Evolutionary conservation across 1,140 invertebrate species (phyloP), one percentile per base, ranked within the genome.

Genomic region (Cyclargus thomasi): DNA sequence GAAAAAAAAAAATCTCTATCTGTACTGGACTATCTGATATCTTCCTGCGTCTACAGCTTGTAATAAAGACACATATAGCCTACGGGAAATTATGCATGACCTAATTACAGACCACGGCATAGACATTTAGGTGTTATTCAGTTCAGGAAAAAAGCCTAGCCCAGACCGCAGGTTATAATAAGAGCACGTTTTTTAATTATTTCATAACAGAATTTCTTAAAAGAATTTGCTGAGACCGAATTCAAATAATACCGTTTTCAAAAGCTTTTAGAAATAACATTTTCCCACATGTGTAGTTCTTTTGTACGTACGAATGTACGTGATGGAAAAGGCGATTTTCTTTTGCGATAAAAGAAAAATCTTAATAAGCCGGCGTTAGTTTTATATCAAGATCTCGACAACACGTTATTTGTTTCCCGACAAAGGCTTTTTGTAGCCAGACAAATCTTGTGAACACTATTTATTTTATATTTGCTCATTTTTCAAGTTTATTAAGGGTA

Each of bases 1-100:
- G n/a, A n/a, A n/a, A n/a, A n/a, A n/a, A n/a, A n/a, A n/a, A n/a
- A n/a, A n/a, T n/a, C n/a, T n/a, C n/a, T n/a, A n/a, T n/a, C n/a
- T n/a, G n/a, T n/a, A n/a, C n/a, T n/a, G n/a, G n/a, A n/a, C n/a
- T n/a, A n/a, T n/a, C n/a, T n/a, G n/a, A n/a, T n/a, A n/a, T n/a
- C n/a, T n/a, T n/a, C n/a, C n/a, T 23, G 23, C 36, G 7, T 39
- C 36, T 4, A 2, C 10, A 14, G 36, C 10, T 2, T 39, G 36
- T 47, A 47, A 47, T 47, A 47, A 55, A 55, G 53, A 18, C 53
- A 18, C 53, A 55, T 55, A n/a, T 17, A 55, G 53, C 53, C 53
- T 20, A 20, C 18, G 53, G 18, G 10, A 59, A 59, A 59, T 59
- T 59, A 59, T 20, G 55, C 55, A 20, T 21, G 55, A 59, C 55